Base-by-base conservation (phyloP, 2,797 vertebrate species). In the Lateolabrax maculatus region DNA sequence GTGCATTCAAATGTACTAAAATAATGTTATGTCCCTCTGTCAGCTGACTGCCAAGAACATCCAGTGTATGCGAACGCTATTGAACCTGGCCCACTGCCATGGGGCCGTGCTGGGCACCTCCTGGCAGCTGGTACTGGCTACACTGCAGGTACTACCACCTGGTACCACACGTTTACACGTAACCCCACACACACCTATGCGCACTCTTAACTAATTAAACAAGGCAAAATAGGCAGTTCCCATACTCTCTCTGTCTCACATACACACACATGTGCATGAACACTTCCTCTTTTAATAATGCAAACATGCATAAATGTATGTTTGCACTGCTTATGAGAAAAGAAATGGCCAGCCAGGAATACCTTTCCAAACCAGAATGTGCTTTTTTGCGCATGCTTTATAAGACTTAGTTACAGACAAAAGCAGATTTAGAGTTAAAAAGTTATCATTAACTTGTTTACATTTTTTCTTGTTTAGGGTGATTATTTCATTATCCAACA, bases 1-100 rank as follows among this genome's bases (percentile, higher is more conserved):
- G 11, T 34, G n/a, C n/a, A 21, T 69, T 27, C 9, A 48, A 48
- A 41, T 56, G 34, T 62, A 16, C n/a, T 49, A 0, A 46, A 29
- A 63, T 51, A 37, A 65, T 29, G 57, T 1, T 83, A 6, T 82
- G 23, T 87, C 9, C 48, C 31, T 73, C 19, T 67, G 7, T 73
- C 75, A 99, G 98, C 95, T 99, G 71, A 99, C 98, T 18, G 98
- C 98, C 60, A 99, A 99, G 95, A 99, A 99, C 91, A 99, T 99
- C 89, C 98, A 99, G 91, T 99, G 98, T 89, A 99, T 99, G 98
- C 96, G 98, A 74, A 99, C 98, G 1, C 94, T 99, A 80, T 91
- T 99, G 90, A 99, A 97, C 83, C 93, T 99, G 92, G 98, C 98
- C 19, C 98, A 99, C 84, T 99, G 98, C 92, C 98, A 99, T 1